Base-by-base conservation (phyloP, 1,140 invertebrate species). In the Prorops nasuta region DNA sequence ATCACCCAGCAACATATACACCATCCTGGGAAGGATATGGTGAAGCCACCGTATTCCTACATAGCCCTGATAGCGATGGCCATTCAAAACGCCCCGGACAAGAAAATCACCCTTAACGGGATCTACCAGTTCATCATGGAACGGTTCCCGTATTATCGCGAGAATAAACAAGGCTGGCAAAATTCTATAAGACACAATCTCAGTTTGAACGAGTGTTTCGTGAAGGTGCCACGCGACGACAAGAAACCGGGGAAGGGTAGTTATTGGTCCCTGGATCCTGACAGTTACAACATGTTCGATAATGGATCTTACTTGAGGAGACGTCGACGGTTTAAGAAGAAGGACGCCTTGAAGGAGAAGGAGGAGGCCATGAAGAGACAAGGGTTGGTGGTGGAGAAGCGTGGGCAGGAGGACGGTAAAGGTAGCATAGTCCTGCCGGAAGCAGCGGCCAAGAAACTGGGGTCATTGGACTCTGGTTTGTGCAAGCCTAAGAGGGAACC, bases 101-200 rank as follows among this genome's bases (percentile, higher is more conserved):
- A 96, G 66, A 92, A 92, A 65, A 89, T 98, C 41, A 99, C 97
- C 0, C 80, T 99, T 0, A 98, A 96, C 68, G 96, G 95, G 6
- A 99, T 99, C 64, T 99, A 99, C 71, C 91, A 96, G 75, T 98
- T 96, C 69, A 99, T 99, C 53, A 98, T 98, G 89, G 94, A 98
- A 57, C 81, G 91, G 3, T 99, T 98, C 70, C 94, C 95, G 0
- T 98, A 97, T 68, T 98, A 98, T 73, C 80, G 96, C n/a, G 93
- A 98, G 70, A 98, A 94, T 74, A 96, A 95, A 69, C 94, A 97
- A 73, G 87, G 91, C 42, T 94, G 92, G 92, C 94, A 97, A 74
- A 97, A 97, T 69, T 94, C 90, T 1, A 97, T 97, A 48, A 81
- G 95, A 31, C 95, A 99, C 74, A 99, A 99, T 78, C 79, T 99